Evolutionary conservation across 2,113 vertebrate species (phyloP).

Genomic region (Stomatorhinus ivindoensis): DNA sequence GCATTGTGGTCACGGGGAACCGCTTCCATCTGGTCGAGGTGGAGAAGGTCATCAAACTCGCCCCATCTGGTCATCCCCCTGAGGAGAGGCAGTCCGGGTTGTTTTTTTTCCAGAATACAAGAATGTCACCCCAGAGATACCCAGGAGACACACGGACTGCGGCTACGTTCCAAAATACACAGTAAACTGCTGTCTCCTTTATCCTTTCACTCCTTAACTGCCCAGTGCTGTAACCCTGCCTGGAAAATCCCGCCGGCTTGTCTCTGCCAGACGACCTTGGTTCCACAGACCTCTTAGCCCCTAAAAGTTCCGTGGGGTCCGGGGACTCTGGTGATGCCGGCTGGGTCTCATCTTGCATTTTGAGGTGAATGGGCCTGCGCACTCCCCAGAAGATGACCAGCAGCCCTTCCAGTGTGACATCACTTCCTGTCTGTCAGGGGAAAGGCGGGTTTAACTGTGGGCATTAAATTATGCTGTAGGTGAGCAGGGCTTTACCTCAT

Average conservation of each 20-base stretch:
- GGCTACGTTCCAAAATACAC: not conserved
- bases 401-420: constrained; percentile 71
- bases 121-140: not conserved
- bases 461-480: not conserved
- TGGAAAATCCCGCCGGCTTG: not conserved
- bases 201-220: not conserved
- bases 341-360: constrained; percentile 85
- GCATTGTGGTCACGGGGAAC: constrained; percentile 28
- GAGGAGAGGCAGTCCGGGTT: constrained; percentile 25
- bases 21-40: constrained; percentile 70
- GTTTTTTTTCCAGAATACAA: not conserved
- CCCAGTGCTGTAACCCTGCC: not conserved
- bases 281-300: constrained; percentile 61
- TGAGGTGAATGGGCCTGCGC: constrained; percentile 71
- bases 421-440: constrained; percentile 40
- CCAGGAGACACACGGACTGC: not conserved
- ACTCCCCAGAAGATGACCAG: constrained; percentile 85
- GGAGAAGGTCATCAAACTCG: constrained; percentile 78
- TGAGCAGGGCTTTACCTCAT: constrained; percentile 33
- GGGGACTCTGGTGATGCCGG: constrained; percentile 50
- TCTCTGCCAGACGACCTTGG: not conserved
- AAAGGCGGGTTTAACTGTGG: constrained; percentile 8
- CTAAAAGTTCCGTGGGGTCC: constrained; percentile 51
- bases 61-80: constrained; percentile 92
- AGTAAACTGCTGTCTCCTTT: not conserved